Base-by-base conservation (phyloP, 2,888 invertebrate genomes). In the Drosophila stalkeri region DNA sequence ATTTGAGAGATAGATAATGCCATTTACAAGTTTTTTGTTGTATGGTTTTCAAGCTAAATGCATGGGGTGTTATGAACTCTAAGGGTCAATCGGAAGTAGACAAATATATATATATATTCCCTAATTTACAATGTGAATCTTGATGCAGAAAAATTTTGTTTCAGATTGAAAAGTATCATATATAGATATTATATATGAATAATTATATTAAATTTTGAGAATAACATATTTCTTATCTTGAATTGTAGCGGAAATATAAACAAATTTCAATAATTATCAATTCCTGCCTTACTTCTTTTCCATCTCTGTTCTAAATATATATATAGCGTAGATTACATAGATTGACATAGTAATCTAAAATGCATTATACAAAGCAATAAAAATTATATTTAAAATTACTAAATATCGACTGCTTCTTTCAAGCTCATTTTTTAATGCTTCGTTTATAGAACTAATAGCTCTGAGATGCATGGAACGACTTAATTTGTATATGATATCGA, bases 1-100 rank as follows among this genome's bases (percentile, higher is more conserved):
- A 75, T 72, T 71, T 68, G 52, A 80, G 62, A 62, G 39, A 51
- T 59, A 68, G 68, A 89, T 89, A 80, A 74, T 59, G 72, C 43
- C 55, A 72, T 61, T 62, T 74, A 60, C n/a, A n/a, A 39, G 41
- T 61, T 46, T 41, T 41, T 37, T 12, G 33, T 2, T 18, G 5
- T 39, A 39, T 27, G 14, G 47, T 49, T 18, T n/a, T 0, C 0
- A 46, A 59, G 14, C 3, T n/a, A 6, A 1, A 4, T 2, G 20
- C 14, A 33, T 18, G 33, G 33, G 56, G 12, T 35, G 16, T n/a
- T 33, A 51, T 33, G 12, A 12, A 18, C 18, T 11, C 16, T 9
- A 8, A 9, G n/a, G 27, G 27, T 23, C 12, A 9, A 33, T 16
- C 27, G 12, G 12, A 5, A n/a, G 9, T 0, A 18, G n/a, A 9